Base-by-base conservation (phyloP, 2,797 vertebrate species). In the Gallinago stenura region DNA sequence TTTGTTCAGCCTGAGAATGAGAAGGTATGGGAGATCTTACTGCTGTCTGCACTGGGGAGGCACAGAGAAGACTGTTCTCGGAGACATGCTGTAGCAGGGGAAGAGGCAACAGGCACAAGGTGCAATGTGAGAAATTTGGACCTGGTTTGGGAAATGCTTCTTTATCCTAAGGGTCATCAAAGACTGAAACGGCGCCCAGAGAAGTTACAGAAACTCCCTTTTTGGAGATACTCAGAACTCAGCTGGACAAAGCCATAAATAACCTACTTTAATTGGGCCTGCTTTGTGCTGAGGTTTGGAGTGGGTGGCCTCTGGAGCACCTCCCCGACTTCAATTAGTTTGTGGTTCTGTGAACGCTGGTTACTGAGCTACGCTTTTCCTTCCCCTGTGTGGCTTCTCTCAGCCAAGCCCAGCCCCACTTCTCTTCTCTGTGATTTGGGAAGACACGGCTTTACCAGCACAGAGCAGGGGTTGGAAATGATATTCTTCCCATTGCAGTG, bases 71-170 rank as follows among this genome's bases (percentile, higher is more conserved):
- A 22, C 58, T 61, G 48, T 64, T 66, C 26, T 58, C 1, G 0
- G 69, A 77, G 46, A 33, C 39, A 10, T 1, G 0, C 33, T 54
- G 22, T 35, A 33, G 66, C 43, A 56, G 10, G n/a, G 17, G 28
- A 50, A 92, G 35, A 71, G 48, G 58, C 43, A 81, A 30, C 5
- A 6, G 45, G 14, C 0, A 0, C 30, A 51, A 84, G 22, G 13
- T 37, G 50, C 33, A 58, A 57, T 0, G 1, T 2, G 4, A 71
- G 46, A 45, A 76, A 57, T 87, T 61, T 0, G 1, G 13, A 45
- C 1, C 4, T 21, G 41, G 17, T 21, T 21, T 56, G 20, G 28
- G 46, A 73, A 73, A 85, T 79, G 12, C 17, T 75, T 56, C 48
- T 80, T 77, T 54, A 64, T 45, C 45, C 6, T 35, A 65, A 76